Base-by-base conservation (phyloP, 2,797 vertebrate species). In the Chrosomus eos region DNA sequence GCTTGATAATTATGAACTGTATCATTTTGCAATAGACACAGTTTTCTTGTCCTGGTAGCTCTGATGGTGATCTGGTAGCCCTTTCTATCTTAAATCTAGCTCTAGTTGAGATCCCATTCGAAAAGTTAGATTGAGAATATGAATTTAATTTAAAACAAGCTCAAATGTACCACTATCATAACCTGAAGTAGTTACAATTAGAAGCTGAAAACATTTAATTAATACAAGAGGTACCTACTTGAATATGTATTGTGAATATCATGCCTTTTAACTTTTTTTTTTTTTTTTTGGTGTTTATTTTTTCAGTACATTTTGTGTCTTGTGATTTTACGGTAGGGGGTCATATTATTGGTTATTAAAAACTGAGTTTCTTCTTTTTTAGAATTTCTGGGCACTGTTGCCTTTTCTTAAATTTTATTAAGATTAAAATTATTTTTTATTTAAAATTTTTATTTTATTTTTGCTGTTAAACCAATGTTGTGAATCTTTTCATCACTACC, bases 191-290 rank as follows among this genome's bases (percentile, higher is more conserved):
- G 19, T 23, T 55, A 36, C 19, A 23, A 3, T 77, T 82, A 21
- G 14, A 76, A 51, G 40, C 70, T n/a, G 38, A 33, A 13, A 66
- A 36, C 23, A 19, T 62, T 83, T 18, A 23, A 5, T 68, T 48
- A 31, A n/a, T 48, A 31, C 5, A 6, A 51, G 26, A 21, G 14
- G 33, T 21, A 53, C 26, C 11, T 31, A 33, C 48, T 43, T 76
- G 45, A 76, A 83, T 36, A 38, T 76, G 64, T 68, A 23, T 64
- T 74, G 21, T 74, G 23, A 74, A 48, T 48, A 36, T 82, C 21
- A 78, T 18, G 23, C 45, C 66, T 82, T 48, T 43, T 86, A 51
- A 4, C 71, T 81, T 36, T 81, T 36, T 60, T 64, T 18, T 64
- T 5, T 26, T 78, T 43, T 83, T 79, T 28, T 51, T 81, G 26